phyloP scores from a whole-genome alignment of 2,888 invertebrate genomes.

The Nebria brevicollis region DNA sequence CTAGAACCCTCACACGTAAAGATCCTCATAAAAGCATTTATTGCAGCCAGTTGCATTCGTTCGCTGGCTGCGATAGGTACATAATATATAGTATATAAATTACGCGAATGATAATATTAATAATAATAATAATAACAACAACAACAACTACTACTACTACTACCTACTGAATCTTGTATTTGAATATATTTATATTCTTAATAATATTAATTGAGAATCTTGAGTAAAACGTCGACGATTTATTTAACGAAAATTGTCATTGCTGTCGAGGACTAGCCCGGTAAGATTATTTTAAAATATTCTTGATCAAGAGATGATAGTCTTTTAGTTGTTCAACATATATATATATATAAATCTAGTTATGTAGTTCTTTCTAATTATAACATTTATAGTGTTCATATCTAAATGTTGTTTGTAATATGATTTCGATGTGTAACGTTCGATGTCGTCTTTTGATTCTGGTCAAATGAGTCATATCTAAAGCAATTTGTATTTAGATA shows the following conservation, averaged over 20 bases:
- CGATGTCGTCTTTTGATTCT: background rate
- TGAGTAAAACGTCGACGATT: background rate
- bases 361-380: background rate
- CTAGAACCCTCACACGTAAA: background rate
- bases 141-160: too few relatives aligned
- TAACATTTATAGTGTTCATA: background rate
- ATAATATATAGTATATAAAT: too few relatives aligned
- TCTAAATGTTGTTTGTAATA: background rate
- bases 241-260: slow-evolving; percentile 1
- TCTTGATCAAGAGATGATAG: background rate
- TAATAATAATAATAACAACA: too few relatives aligned
- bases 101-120: too few relatives aligned
- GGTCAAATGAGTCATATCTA: background rate
- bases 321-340: background rate
- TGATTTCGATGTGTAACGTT: background rate
- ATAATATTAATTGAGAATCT: slow-evolving; percentile 2
- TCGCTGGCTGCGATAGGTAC: too few relatives aligned
- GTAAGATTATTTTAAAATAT: background rate
- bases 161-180: too few relatives aligned
- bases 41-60: too few relatives aligned
- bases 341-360: background rate
- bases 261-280: background rate
- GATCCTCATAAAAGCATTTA: too few relatives aligned
- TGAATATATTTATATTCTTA: background rate
- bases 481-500: too few relatives aligned